Percentiles rank a stretch among this genome's conserved stretches.
These are phyloP conservation scores for Globia sparganii DNA, from an alignment of 2,888 invertebrate species.

Conservation along the genomic window DNA sequence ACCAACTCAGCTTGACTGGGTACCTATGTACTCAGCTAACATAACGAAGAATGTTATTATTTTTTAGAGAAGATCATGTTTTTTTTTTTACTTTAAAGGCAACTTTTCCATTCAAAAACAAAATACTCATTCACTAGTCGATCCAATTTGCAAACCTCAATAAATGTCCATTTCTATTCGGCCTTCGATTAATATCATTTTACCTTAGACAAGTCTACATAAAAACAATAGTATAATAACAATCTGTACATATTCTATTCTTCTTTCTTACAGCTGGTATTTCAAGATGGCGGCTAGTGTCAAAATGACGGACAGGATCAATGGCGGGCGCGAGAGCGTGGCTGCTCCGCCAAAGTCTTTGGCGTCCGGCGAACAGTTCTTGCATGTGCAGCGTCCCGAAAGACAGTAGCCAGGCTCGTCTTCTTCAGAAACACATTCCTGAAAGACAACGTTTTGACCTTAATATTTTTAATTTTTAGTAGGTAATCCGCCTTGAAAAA, in stretches of 20 bases:
- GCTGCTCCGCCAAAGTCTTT: constrained; percentile 82
- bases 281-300: constrained; percentile 77
- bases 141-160: background rate
- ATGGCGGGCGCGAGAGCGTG: constrained; percentile 70
- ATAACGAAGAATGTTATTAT: no score
- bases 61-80: background rate
- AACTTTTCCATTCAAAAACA: background rate
- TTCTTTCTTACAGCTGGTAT: constrained; percentile 74
- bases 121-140: background rate
- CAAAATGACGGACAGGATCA: constrained; percentile 75
- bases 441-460: constrained; percentile 32
- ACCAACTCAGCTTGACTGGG: background rate
- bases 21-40: background rate
- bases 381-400: constrained; percentile 85
- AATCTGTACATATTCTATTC: constrained; percentile 18
- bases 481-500: background rate
- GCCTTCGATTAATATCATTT: constrained; percentile 38
- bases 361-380: constrained; percentile 85
- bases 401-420: constrained; percentile 87
- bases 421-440: constrained; percentile 88
- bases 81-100: background rate
- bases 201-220: constrained; percentile 44
- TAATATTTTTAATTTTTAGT: background rate
- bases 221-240: constrained; percentile 44
- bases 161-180: background rate